Base-by-base conservation (phyloP, 2,797 vertebrate genomes). In the Girardinus metallicus region DNA sequence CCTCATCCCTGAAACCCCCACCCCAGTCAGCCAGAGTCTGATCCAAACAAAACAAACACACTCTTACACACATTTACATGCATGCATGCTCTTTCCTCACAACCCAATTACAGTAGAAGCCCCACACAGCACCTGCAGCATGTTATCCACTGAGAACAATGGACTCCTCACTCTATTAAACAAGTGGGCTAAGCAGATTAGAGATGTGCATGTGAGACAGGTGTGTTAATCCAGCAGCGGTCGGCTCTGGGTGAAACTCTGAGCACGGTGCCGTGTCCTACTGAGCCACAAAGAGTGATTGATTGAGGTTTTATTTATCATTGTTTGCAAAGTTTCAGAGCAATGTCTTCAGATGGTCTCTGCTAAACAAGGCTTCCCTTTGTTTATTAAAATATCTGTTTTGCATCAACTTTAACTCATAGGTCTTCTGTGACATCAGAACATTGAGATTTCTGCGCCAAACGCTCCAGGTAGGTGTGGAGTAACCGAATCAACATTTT, bases 171-270 rank as follows among this genome's bases (percentile, higher is more conserved):
- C 64, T 78, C 73, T 55, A 75, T 79, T 71, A 78, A 80, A 88
- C 73, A 88, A 90, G 88, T 85, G 74, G 84, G 88, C 77, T 78
- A 76, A 70, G 23, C 81, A 49, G 82, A 77, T 83, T 75, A 78
- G 62, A 68, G 39, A 43, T 43, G 8, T 70, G 78, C 49, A 29
- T 79, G 49, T 74, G 66, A 76, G 73, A 78, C 41, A 80, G 73
- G 75, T 78, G 81, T 66, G 57, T 43, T 88, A 46, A 88, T 85
- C 79, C 55, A 86, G 87, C 85, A 88, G 82, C 86, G 83, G 85
- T 76, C 75, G 83, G 81, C 76, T 64, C 49, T 77, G 87, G 85
- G 87, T 86, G 85, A 87, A 77, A 84, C 82, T 51, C 6, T 34
- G 72, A 62, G 70, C 46, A 76, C 80, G 68, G 74, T 0, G 73